Evolutionary conservation across 1,140 invertebrate genomes (phyloP).

Genomic region (Stenopsyche tienmushanensis): DNA sequence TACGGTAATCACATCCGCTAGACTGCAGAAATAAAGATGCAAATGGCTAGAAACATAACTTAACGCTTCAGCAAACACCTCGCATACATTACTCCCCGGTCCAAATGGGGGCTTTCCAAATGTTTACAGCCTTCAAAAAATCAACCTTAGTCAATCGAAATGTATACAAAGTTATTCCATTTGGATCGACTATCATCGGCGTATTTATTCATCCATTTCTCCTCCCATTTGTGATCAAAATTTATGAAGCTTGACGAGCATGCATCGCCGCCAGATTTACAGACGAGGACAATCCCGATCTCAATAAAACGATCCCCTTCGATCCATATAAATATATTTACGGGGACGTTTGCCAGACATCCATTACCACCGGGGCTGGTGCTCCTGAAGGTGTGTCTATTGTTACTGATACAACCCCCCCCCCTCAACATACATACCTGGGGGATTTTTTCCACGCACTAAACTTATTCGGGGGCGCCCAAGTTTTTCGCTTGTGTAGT

Average conservation of each 20-base stretch:
- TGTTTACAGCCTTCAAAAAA: too few species aligned
- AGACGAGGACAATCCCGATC: conserved; percentile 22
- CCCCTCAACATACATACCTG: background rate
- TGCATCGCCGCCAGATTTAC: conserved; percentile 20
- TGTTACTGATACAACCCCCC: background rate
- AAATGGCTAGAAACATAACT: conserved; percentile 22
- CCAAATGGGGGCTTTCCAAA: too few species aligned
- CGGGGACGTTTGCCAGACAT: too few species aligned
- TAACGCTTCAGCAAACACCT: background rate
- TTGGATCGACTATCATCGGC: too few species aligned
- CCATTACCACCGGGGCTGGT: too few species aligned
- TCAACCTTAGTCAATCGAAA: too few species aligned
- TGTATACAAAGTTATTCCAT: too few species aligned
- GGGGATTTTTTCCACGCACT: conserved; percentile 20
- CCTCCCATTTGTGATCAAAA: too few species aligned
- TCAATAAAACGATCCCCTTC: conserved; percentile 9
- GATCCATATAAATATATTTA: background rate
- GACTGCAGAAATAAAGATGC: too few species aligned
- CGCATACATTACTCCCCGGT: background rate
- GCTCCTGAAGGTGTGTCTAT: too few species aligned
- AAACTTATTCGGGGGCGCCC: background rate
- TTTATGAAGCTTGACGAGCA: conserved; percentile 18
- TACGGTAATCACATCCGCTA: conserved; percentile 22
- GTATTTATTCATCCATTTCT: too few species aligned
- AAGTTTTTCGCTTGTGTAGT: conserved; percentile 39